A percentile compares a stretch with the other conserved stretches of the same genome.
phyloP scores from a whole-genome alignment of 2,888 invertebrate species.

The Smittia sp. region DNA sequence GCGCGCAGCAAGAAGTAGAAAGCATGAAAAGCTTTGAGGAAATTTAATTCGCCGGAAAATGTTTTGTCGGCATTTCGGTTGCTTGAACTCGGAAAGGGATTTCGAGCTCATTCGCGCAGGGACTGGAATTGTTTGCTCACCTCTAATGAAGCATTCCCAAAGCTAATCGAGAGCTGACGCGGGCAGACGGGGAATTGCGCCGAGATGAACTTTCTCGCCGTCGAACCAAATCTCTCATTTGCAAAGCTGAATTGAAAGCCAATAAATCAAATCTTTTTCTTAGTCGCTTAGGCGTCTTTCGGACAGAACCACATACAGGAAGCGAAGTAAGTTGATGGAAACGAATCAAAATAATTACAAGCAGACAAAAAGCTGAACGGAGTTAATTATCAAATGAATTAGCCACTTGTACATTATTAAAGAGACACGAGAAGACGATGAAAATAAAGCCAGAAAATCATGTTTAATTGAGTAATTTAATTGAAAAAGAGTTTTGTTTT shows the following conservation, averaged over 20 bases:
- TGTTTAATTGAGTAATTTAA: constrained; percentile 27
- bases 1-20: constrained; percentile 1
- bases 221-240: neutral
- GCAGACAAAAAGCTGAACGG: neutral
- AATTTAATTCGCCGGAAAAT: neutral
- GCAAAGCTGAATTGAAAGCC: constrained; percentile 4
- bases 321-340: neutral
- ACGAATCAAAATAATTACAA: neutral
- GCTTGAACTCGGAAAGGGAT: neutral
- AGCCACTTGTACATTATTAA: constrained; percentile 2
- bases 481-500: neutral
- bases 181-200: neutral
- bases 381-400: constrained; percentile 4
- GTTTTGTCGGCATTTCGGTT: neutral
- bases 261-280: neutral
- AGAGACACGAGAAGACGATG: neutral
- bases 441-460: constrained; percentile 18
- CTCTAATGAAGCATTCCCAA: neutral
- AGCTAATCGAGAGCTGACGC: neutral
- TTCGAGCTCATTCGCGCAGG: neutral
- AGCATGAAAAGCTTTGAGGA: constrained; percentile 8
- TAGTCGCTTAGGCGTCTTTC: neutral
- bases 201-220: neutral
- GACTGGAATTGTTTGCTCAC: neutral
- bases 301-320: neutral